These are phyloP conservation scores for Cavia porcellus DNA, from an alignment of 2,113 vertebrate species.

Conservation along the genomic window DNA sequence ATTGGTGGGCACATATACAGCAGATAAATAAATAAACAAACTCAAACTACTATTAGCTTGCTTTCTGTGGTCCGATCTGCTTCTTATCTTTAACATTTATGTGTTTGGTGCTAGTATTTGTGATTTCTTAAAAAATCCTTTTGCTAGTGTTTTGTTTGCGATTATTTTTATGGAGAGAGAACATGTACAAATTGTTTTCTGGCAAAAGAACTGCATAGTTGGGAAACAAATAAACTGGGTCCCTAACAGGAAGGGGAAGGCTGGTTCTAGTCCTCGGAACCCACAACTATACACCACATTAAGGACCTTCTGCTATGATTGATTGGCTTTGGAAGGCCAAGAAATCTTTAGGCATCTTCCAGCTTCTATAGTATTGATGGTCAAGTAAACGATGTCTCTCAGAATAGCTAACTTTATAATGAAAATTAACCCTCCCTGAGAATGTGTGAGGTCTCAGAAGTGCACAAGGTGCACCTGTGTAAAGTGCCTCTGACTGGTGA, in stretches of 20 bases:
- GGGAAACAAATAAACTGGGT: background rate
- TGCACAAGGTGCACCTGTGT: background rate
- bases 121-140: background rate
- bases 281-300: background rate
- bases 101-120: background rate
- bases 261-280: background rate
- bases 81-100: background rate
- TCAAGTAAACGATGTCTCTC: background rate
- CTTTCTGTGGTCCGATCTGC: background rate
- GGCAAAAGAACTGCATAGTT: background rate
- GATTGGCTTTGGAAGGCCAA: background rate
- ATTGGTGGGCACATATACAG: background rate
- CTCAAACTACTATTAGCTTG: background rate
- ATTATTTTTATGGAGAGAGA: background rate
- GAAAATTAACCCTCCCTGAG: background rate
- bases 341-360: background rate
- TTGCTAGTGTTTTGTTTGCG: background rate
- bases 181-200: background rate
- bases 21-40: background rate
- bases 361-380: background rate
- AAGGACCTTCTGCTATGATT: background rate
- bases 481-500: background rate
- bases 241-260: background rate
- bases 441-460: background rate
- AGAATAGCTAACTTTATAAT: constrained; percentile 2